phyloP scores from a whole-genome alignment of 1,140 invertebrate species.

The Brachionus rubens region DNA sequence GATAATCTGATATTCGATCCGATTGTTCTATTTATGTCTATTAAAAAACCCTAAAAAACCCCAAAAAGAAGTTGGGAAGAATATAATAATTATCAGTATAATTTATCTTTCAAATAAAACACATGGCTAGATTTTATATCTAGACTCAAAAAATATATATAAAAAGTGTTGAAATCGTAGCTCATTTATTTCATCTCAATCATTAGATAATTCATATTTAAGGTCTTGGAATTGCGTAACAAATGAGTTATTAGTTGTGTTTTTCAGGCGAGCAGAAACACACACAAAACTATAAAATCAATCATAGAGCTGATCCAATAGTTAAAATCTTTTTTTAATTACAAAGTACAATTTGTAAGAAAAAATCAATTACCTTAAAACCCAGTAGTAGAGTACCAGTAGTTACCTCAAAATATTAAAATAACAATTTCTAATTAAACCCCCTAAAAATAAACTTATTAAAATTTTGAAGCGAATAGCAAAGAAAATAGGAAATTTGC shows the following conservation, averaged over 20 bases:
- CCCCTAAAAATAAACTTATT: slow-evolving; percentile 39
- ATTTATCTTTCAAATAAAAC: slow-evolving; percentile 9
- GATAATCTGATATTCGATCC: background rate
- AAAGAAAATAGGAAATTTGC: slow-evolving; percentile 17
- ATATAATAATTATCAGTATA: slow-evolving; percentile 22
- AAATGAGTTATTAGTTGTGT: slow-evolving; percentile 1
- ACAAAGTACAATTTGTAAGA: background rate
- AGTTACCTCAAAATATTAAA: background rate
- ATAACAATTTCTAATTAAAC: slow-evolving; percentile 23
- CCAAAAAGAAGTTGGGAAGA: no score
- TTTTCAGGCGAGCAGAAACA: no score
- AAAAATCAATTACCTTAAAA: slow-evolving; percentile 1
- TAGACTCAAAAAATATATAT: background rate
- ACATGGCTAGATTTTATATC: background rate
- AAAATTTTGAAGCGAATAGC: background rate
- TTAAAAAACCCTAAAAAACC: background rate
- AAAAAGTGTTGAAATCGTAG: background rate
- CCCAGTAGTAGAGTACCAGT: background rate
- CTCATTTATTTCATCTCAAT: slow-evolving; percentile 4
- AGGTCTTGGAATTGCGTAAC: slow-evolving; percentile 3
- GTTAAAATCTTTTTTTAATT: slow-evolving; percentile 19
- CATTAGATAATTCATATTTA: background rate
- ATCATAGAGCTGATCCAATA: background rate
- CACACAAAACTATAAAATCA: no score
- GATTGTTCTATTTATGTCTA: background rate